phyloP scores from a whole-genome alignment of 2,113 vertebrate genomes.

The Serranochromis macrocephalus region DNA sequence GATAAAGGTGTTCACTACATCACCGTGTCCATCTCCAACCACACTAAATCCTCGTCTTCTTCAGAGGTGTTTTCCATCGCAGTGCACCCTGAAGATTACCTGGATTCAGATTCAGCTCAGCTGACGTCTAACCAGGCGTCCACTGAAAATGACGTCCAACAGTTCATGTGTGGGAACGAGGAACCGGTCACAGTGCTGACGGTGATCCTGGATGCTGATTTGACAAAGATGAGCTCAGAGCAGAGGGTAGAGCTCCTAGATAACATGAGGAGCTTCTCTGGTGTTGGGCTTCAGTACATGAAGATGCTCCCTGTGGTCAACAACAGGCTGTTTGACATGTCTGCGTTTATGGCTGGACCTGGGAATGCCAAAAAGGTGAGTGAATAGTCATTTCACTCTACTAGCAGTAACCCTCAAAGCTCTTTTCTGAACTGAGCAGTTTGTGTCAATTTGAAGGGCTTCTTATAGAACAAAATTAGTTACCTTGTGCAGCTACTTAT shows the following conservation, averaged over 20 bases:
- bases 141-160: constrained; percentile 48
- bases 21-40: constrained; percentile 74
- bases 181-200: constrained; percentile 90
- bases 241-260: constrained; percentile 84
- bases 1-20: constrained; percentile 94
- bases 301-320: constrained; percentile 95
- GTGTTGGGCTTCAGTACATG: constrained; percentile 85
- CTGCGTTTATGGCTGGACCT: constrained; percentile 95
- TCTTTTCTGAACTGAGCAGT: not conserved
- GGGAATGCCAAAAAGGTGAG: constrained; percentile 91
- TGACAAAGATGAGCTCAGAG: constrained; percentile 91
- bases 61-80: constrained; percentile 87
- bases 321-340: constrained; percentile 97
- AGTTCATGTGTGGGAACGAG: constrained; percentile 77
- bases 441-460: not conserved
- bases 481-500: not conserved
- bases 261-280: constrained; percentile 86
- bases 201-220: constrained; percentile 92
- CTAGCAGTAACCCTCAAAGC: not conserved
- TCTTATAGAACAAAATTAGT: not conserved
- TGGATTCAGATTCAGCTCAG: constrained; percentile 74
- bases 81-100: constrained; percentile 89
- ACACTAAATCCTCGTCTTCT: constrained; percentile 55
- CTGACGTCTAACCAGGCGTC: constrained; percentile 57
- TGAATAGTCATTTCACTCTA: not conserved